Conservation (phyloP, 2,888 invertebrate species). For the Chymomyza amoena region DNA sequence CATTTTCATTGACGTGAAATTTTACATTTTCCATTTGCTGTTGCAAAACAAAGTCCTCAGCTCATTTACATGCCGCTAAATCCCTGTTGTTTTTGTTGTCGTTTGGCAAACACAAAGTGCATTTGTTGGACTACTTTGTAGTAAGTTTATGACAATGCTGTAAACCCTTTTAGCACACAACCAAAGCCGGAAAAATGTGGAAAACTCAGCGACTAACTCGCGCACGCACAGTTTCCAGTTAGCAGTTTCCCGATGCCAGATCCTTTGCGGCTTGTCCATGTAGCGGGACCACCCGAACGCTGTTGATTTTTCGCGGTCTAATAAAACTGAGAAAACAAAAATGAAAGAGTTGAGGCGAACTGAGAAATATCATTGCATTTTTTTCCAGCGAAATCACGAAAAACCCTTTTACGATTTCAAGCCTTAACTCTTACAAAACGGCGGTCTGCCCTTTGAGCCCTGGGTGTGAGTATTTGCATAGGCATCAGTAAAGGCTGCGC, state of each 20-base stretch:
- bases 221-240: neutral
- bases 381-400: constrained; percentile 61
- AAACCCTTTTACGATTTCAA: constrained; percentile 42
- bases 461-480: constrained; percentile 67
- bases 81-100: neutral
- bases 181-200: neutral
- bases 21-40: too few species aligned
- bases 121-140: constrained; percentile 15
- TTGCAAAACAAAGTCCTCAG: constrained; percentile 38
- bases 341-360: constrained; percentile 7
- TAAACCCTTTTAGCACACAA: constrained; percentile 62
- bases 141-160: constrained; percentile 64
- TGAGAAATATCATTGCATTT: constrained; percentile 42
- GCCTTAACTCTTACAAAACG: constrained; percentile 1
- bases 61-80: constrained; percentile 42
- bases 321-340: constrained; percentile 52
- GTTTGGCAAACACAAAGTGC: constrained; percentile 20
- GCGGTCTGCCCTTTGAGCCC: constrained; percentile 27
- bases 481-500: constrained; percentile 23
- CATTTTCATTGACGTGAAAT: constrained; percentile 52
- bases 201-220: constrained; percentile 9
- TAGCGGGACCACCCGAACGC: constrained; percentile 18
- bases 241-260: constrained; percentile 15
- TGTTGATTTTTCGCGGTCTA: constrained; percentile 70
- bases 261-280: neutral